A percentile compares a stretch with the other conserved stretches of the same genome.
Conservation (phyloP, 2,888 invertebrate genomes). For the Hanleya hanleyi region DNA sequence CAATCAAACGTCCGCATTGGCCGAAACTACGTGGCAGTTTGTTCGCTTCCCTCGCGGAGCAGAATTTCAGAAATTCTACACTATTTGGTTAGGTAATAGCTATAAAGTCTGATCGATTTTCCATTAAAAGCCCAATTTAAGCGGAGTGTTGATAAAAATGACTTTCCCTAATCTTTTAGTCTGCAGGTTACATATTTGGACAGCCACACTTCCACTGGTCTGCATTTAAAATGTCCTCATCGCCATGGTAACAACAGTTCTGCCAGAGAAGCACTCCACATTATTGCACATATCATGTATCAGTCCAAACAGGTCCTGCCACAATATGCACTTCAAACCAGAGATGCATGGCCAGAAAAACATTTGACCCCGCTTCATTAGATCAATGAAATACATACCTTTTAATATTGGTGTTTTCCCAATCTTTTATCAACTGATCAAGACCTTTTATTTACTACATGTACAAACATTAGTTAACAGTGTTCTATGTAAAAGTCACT, state of each 20-base stretch:
- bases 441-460: too few relatives aligned
- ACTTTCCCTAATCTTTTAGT: slow-evolving; percentile 1
- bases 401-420: too few relatives aligned
- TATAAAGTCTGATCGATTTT: neutral
- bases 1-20: neutral
- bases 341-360: too few relatives aligned
- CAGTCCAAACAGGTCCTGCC: too few relatives aligned
- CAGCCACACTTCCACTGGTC: neutral
- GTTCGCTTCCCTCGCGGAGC: neutral
- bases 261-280: too few relatives aligned
- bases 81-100: slow-evolving; percentile 6
- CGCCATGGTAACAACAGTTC: neutral
- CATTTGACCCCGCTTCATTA: too few relatives aligned
- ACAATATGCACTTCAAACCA: too few relatives aligned
- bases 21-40: neutral
- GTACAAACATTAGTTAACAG: too few relatives aligned
- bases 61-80: neutral
- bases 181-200: neutral
- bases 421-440: too few relatives aligned
- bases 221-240: neutral
- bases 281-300: too few relatives aligned
- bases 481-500: too few relatives aligned
- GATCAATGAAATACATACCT: too few relatives aligned
- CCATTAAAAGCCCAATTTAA: slow-evolving; percentile 1
- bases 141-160: neutral